Evolutionary conservation across 2,888 invertebrate species (phyloP).

Genomic region (Barypeithes pellucidus): DNA sequence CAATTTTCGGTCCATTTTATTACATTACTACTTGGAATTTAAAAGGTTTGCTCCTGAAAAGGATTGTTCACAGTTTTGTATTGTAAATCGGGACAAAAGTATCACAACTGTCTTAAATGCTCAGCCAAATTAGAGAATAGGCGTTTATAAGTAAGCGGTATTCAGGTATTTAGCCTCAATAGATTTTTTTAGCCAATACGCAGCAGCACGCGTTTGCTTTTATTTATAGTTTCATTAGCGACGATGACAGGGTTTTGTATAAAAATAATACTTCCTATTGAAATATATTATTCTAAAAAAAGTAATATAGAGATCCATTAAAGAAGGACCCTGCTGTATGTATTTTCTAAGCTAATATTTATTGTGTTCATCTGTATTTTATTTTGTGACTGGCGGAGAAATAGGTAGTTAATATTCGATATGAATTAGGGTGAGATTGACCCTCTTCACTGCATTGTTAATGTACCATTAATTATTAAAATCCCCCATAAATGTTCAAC

Average conservation of each 20-base stretch:
- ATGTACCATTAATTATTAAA: constrained; percentile 3
- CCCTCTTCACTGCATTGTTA: constrained; percentile 8
- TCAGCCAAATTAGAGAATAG: too few species aligned
- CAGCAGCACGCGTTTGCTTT: constrained; percentile 6
- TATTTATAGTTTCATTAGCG: constrained; percentile 15
- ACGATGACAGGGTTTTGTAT: constrained; percentile 9
- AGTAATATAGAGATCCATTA: background rate
- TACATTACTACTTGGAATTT: too few species aligned
- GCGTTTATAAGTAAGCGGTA: too few species aligned
- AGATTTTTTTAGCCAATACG: constrained; percentile 13
- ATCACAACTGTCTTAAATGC: too few species aligned
- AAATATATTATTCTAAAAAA: constrained; percentile 5
- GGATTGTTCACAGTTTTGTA: too few species aligned
- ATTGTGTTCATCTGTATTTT: too few species aligned
- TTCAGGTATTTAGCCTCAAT: background rate
- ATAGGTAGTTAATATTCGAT: background rate
- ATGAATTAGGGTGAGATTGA: constrained; percentile 5
- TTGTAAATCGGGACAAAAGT: too few species aligned
- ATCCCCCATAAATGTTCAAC: constrained; percentile 11
- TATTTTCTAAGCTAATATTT: background rate
- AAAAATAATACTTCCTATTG: constrained; percentile 6
- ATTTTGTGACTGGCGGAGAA: background rate
- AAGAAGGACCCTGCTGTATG: background rate
- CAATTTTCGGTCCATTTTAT: too few species aligned
- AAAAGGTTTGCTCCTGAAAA: too few species aligned